A percentile compares a stretch with the other conserved stretches of the same genome.
Conservation (phyloP, 2,888 invertebrate genomes). For the Oscheius onirici region DNA sequence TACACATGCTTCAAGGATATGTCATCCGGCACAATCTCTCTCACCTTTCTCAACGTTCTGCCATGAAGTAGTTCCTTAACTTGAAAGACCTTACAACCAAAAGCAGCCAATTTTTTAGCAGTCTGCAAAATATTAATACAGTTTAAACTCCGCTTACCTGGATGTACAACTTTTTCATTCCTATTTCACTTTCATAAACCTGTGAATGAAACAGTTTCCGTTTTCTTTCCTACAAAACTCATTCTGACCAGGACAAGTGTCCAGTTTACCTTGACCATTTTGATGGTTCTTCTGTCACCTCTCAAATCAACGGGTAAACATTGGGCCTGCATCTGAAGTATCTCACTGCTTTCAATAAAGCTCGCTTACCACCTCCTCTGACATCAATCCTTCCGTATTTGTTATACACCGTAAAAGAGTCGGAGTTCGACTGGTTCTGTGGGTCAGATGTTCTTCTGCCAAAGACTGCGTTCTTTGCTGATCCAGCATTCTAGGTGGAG, state of each 20-base stretch:
- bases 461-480: constrained; percentile 45
- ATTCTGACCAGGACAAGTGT: neutral
- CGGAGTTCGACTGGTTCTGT: constrained; percentile 41
- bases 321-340: constrained; percentile 73
- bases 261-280: constrained; percentile 76
- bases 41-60: constrained; percentile 78
- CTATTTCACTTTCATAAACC: constrained; percentile 78
- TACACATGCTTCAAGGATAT: constrained; percentile 29
- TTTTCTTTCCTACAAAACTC: constrained; percentile 76
- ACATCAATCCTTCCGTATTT: constrained; percentile 73
- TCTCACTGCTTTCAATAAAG: neutral
- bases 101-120: constrained; percentile 77
- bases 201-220: constrained; percentile 78
- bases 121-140: constrained; percentile 73
- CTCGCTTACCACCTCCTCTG: constrained; percentile 70
- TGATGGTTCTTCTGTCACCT: constrained; percentile 76
- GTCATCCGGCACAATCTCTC: constrained; percentile 2
- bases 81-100: constrained; percentile 78
- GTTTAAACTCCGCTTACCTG: constrained; percentile 65
- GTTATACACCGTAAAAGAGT: constrained; percentile 63
- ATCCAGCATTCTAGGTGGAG: constrained; percentile 59
- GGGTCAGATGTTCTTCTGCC: constrained; percentile 44
- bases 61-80: constrained; percentile 78
- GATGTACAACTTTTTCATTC: constrained; percentile 78
- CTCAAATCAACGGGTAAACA: constrained; percentile 77